Conservation (phyloP, 23 tunicate species). For the Trididemnum clinides region DNA sequence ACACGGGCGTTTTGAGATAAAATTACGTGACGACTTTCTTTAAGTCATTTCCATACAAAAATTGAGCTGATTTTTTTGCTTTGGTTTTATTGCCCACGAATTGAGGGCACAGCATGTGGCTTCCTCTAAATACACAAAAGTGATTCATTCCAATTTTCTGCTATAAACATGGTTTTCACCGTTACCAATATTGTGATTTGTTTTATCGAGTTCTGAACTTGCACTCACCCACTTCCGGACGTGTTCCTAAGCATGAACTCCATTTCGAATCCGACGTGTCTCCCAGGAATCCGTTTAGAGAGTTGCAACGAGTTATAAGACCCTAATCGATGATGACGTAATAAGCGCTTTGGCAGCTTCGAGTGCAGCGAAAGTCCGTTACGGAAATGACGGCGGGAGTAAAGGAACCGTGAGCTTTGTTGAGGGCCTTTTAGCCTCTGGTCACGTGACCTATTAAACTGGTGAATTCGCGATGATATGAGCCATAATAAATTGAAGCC, state of each 20-base stretch:
- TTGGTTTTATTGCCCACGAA: too few relatives aligned
- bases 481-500: slow-evolving; percentile 94
- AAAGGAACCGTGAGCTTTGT: neutral
- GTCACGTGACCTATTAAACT: neutral
- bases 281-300: slow-evolving; percentile 34
- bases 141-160: neutral
- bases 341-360: neutral
- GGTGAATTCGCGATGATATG: slow-evolving; percentile 63
- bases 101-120: too few relatives aligned
- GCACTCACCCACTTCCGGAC: slow-evolving; percentile 83
- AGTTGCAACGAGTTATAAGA: neutral
- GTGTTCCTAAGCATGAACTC: slow-evolving; percentile 64
- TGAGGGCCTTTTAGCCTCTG: neutral
- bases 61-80: too few relatives aligned
- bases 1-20: too few relatives aligned
- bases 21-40: too few relatives aligned
- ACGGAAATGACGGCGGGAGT: slow-evolving; percentile 36
- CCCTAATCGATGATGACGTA: slow-evolving; percentile 1
- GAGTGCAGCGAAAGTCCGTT: slow-evolving; percentile 34
- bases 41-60: too few relatives aligned
- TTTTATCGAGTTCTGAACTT: neutral
- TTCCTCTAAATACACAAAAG: too few relatives aligned
- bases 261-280: slow-evolving; percentile 84
- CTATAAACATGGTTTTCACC: too few relatives aligned
- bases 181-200: neutral